These are phyloP conservation scores for Notospermus geniculatus DNA, from an alignment of 1,140 invertebrate genomes.

Conservation along the genomic window DNA sequence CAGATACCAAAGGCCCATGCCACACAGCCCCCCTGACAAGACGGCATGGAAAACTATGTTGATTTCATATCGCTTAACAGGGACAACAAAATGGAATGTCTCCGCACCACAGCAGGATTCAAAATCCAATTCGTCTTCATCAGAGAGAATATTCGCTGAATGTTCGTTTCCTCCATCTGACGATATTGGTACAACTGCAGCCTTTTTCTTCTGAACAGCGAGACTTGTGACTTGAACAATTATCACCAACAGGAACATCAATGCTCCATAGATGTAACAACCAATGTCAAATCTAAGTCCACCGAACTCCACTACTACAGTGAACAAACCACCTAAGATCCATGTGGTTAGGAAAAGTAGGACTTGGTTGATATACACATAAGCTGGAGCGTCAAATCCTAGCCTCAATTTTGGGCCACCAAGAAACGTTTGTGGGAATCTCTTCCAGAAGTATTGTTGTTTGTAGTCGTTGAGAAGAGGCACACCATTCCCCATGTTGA, in stretches of 20 bases:
- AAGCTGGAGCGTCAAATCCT: conserved; percentile 46
- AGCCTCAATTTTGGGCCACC: conserved; percentile 52
- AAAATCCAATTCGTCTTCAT: conserved; percentile 52
- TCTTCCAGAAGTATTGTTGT: conserved; percentile 52
- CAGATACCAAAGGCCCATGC: conserved; percentile 43
- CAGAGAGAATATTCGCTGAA: conserved; percentile 38
- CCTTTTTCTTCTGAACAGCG: conserved; percentile 28
- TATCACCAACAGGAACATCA: conserved; percentile 42
- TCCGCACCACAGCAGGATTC: conserved; percentile 47
- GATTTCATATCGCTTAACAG: conserved; percentile 45
- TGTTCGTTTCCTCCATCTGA: background rate
- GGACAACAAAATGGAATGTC: conserved; percentile 48
- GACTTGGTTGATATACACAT: conserved; percentile 50
- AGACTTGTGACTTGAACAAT: conserved; percentile 37
- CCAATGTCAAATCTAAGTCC: conserved; percentile 27
- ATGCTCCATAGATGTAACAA: conserved; percentile 40
- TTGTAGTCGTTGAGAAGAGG: conserved; percentile 59
- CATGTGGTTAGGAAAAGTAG: conserved; percentile 44
- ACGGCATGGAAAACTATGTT: conserved; percentile 50
- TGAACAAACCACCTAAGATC: conserved; percentile 45
- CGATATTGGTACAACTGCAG: background rate
- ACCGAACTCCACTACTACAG: conserved; percentile 37
- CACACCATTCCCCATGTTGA: conserved; percentile 46
- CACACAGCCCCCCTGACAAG: conserved; percentile 46
- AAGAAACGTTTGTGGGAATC: conserved; percentile 55